Conservation (phyloP, 2,888 invertebrate genomes). For the Lagria hirta region DNA sequence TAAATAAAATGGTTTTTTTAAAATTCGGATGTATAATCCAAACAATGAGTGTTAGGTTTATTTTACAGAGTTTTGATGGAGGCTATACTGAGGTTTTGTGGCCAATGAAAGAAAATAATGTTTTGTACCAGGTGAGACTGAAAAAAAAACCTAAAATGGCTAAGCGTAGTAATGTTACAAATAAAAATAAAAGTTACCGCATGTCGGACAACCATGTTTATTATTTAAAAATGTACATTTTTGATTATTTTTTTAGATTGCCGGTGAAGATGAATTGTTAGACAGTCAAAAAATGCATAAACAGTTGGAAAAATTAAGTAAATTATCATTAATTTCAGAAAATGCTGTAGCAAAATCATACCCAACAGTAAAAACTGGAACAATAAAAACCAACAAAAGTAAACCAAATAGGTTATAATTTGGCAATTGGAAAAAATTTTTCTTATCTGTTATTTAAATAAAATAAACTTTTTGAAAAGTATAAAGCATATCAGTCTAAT, state of each 20-base stretch:
- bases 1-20: conserved; percentile 40
- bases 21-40: conserved; percentile 48
- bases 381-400: conserved; percentile 8
- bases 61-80: conserved; percentile 41
- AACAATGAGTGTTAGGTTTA: conserved; percentile 46
- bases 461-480: too few species aligned
- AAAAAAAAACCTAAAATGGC: not conserved
- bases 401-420: too few species aligned
- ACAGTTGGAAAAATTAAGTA: not conserved
- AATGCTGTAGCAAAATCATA: conserved; percentile 15
- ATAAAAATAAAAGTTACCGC: not conserved
- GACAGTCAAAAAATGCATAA: not conserved
- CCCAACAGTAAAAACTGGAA: conserved; percentile 10
- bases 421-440: too few species aligned
- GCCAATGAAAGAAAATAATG: conserved; percentile 36
- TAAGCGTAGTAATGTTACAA: not conserved
- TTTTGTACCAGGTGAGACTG: not conserved
- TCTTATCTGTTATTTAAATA: too few species aligned
- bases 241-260: not conserved
- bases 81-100: conserved; percentile 36
- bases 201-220: too few species aligned
- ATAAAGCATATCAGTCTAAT: too few species aligned
- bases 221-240: not conserved
- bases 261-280: not conserved
- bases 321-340: not conserved